Evolutionary conservation across 2,888 invertebrate genomes (phyloP).

Genomic region (Torymus tubicola): DNA sequence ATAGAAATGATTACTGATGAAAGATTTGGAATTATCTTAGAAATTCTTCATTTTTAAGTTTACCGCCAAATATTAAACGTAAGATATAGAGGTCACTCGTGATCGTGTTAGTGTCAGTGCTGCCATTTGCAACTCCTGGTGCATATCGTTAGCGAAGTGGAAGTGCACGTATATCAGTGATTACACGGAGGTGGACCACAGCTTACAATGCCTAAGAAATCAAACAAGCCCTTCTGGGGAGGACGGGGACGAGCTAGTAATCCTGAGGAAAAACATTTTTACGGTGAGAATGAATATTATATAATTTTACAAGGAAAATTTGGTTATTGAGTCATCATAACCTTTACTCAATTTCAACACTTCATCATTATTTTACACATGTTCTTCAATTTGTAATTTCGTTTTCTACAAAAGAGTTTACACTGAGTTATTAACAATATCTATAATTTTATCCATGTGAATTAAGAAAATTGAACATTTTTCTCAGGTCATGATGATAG

Average conservation of each 20-base stretch:
- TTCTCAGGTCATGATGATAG: conserved; percentile 68
- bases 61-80: no score
- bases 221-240: conserved; percentile 62
- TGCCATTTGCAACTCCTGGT: conserved; percentile 44
- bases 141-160: conserved; percentile 27
- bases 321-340: conserved; percentile 20
- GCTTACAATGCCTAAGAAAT: conserved; percentile 68
- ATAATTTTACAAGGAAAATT: conserved; percentile 1
- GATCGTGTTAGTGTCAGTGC: background rate
- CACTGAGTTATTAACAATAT: background rate
- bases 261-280: conserved; percentile 64
- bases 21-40: no score
- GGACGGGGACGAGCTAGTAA: conserved; percentile 54
- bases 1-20: no score
- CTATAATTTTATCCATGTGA: conserved; percentile 5
- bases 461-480: background rate
- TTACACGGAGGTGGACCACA: background rate
- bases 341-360: conserved; percentile 8
- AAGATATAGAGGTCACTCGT: no score
- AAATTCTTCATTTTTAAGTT: no score
- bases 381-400: background rate
- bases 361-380: background rate
- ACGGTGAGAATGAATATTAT: conserved; percentile 62
- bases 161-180: background rate
- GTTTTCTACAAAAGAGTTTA: conserved; percentile 1